Evolutionary conservation across 2,113 vertebrate genomes (phyloP), one percentile per base, ranked within the genome.

Genomic region (Indri indri): DNA sequence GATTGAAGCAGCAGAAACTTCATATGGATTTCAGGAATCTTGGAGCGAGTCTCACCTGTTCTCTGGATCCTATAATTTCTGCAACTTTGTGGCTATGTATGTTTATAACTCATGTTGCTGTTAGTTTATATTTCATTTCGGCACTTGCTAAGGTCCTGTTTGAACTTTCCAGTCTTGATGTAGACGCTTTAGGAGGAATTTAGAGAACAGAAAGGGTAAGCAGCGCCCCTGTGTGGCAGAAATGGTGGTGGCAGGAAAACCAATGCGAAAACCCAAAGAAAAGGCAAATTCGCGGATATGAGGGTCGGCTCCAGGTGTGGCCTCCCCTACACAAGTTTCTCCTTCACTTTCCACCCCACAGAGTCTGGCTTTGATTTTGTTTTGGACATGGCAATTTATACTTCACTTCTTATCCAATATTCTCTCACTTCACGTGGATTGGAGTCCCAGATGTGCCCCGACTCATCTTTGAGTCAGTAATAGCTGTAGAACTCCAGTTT

Each of bases 201-300:
- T 32, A 37, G 37, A 30, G 61, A 80, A 20, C 23, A 59, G 23
- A 0, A 59, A 47, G 32, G 23, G 17, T 37, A 52, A 79, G 40
- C 50, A 37, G 50, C 8, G 50, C 17, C 63, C 5, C 25, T 11
- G 7, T n/a, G 32, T 18, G 57, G 50, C 71, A 47, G n/a, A 83
- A 86, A 93, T 22, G 10, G 63, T 8, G 37, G 47, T 11, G 59
- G 59, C 71, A 37, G 73, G 63, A n/a, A 70, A 79, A 57, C 37
- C 30, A 57, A 71, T 3, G 54, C 18, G 20, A 59, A 34, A 11
- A 52, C 70, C 37, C 45, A 1, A 59, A 71, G 23, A 73, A 66
- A 68, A 70, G 40, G 25, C 1, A 3, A 59, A n/a, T 5, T 1
- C 1, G 2, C 2, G 2, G 23, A 2, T 50, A 5, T 22, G 40